Conservation (phyloP, 1,140 invertebrate species). For the Globodera ellingtonae region DNA sequence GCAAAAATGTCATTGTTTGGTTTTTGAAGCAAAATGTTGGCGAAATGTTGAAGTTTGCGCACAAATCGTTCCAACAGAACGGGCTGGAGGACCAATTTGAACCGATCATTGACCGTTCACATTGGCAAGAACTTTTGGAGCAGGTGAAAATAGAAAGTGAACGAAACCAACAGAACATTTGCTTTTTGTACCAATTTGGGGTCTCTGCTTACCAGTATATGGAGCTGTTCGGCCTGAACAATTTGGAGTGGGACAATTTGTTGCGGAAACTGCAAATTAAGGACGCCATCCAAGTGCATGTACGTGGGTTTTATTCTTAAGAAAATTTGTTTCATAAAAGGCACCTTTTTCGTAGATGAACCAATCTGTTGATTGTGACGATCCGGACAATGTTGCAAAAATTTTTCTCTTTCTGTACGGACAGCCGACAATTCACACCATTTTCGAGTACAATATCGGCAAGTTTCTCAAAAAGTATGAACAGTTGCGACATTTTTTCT, state of each 20-base stretch:
- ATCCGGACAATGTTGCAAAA: background rate
- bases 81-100: no score
- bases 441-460: background rate
- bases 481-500: background rate
- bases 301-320: no score
- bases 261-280: background rate
- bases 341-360: background rate
- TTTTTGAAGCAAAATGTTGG: background rate
- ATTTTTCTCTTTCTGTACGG: background rate
- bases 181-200: background rate
- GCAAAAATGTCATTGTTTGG: background rate
- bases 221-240: background rate
- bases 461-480: background rate
- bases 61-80: background rate
- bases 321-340: no score
- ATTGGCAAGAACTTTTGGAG: background rate
- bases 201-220: background rate
- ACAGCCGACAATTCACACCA: background rate
- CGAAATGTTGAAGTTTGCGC: background rate
- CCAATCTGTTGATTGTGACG: background rate
- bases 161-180: background rate
- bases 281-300: background rate
- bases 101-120: background rate
- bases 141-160: background rate
- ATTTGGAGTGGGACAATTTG: background rate